Evolutionary conservation across 2,888 invertebrate genomes (phyloP).

Genomic region (Coleophora flavipennella): DNA sequence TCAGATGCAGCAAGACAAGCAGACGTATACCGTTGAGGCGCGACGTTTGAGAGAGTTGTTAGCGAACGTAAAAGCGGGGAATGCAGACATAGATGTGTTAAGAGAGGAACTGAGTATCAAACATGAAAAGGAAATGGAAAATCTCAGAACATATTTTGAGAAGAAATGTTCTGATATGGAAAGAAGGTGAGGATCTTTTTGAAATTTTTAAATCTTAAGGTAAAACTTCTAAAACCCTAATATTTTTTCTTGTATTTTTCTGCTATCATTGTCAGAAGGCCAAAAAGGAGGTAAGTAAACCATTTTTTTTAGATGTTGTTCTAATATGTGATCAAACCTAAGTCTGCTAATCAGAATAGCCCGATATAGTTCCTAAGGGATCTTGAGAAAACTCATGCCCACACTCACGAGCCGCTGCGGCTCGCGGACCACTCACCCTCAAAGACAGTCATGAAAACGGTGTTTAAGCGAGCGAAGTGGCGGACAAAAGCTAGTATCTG

Average conservation of each 20-base stretch:
- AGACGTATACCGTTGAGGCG: slow-evolving; percentile 67
- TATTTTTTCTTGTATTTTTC: slow-evolving; percentile 16
- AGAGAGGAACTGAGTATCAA: slow-evolving; percentile 74
- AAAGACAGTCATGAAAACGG: too few species aligned
- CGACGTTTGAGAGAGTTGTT: slow-evolving; percentile 68
- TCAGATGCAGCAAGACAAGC: slow-evolving; percentile 72
- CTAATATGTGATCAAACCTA: too few species aligned
- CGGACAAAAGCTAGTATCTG: too few species aligned
- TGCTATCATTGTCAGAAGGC: slow-evolving; percentile 31
- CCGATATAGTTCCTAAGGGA: too few species aligned
- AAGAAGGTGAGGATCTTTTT: slow-evolving; percentile 74
- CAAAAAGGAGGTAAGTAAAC: slow-evolving; percentile 31
- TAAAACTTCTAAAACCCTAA: too few species aligned
- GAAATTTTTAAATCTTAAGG: too few species aligned
- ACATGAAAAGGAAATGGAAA: slow-evolving; percentile 84
- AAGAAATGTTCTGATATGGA: slow-evolving; percentile 85
- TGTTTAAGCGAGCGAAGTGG: too few species aligned
- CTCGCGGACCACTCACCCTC: too few species aligned
- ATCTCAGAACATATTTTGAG: slow-evolving; percentile 84
- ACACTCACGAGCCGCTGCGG: too few species aligned
- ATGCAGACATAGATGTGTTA: slow-evolving; percentile 68
- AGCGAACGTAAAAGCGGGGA: slow-evolving; percentile 71
- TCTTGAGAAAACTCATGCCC: too few species aligned
- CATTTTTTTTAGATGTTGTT: too few species aligned
- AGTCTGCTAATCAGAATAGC: too few species aligned